Base-by-base conservation (phyloP, 2,888 invertebrate species). In the Yponomeuta malinellus region DNA sequence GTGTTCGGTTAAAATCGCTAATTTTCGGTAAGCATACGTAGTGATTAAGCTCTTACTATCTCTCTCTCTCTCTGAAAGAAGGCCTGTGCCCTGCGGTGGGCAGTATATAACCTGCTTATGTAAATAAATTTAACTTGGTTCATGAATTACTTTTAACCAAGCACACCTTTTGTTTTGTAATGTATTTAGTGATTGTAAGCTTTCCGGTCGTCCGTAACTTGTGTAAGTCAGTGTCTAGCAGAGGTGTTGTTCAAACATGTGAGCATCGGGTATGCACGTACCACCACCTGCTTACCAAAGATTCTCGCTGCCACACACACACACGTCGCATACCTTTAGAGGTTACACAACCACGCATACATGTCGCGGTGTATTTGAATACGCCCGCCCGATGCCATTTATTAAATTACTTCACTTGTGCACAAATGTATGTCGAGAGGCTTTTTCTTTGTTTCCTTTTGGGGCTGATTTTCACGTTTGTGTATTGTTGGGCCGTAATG, bases 351-450 rank as follows among this genome's bases (percentile, higher is more conserved):
- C 6, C 43, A 43, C 43, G 43, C 43, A 43, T 8, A 43, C 43
- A 43, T 43, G 9, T 5, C 15, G 12, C 52, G 15, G 52, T 15
- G 52, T 59, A 59, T 59, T 59, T 59, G 52, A 59, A 59, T 59
- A 15, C 67, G 67, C 67, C 67, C 67, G 67, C 64, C 64, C 64
- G 52, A 64, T 10, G 78, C 80, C 83, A 84, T 85, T 84, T 83
- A 83, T 82, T 80, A 82, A 82, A 86, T 84, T 83, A 83, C 82
- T 83, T 81, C 76, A 78, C 81, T 80, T 78, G 75, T 77, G 77
- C 78, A 29, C 29, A 64, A 64, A 72, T 75, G 74, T 74, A 80
- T 81, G 77, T 78, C 78, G 79, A 79, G 80, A 78, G 78, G 76
- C 81, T 77, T 77, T 74, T 76, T 74, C 73, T 76, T 63, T 69